Percentiles rank a stretch among this genome's conserved stretches.
phyloP scores from a whole-genome alignment of 2,113 vertebrate genomes.

The Malurus cyaneus region DNA sequence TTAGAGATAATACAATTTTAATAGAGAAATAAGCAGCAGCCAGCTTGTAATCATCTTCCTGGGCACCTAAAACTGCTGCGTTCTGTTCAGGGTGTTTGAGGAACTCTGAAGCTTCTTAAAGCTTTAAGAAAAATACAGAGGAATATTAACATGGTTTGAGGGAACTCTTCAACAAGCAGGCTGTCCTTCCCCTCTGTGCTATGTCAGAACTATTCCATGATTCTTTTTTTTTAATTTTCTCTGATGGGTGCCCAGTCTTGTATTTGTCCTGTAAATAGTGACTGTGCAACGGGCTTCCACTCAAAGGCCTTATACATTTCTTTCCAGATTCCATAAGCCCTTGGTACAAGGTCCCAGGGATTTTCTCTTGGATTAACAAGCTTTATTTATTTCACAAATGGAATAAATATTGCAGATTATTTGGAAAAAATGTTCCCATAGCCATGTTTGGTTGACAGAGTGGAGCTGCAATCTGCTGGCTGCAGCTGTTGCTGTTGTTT shows the following conservation, averaged over 20 bases:
- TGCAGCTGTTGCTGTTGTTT: background rate
- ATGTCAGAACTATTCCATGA: background rate
- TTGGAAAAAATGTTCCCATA: background rate
- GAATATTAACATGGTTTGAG: background rate
- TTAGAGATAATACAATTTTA: background rate
- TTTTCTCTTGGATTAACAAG: slow-evolving; percentile 5
- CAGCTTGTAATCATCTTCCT: background rate
- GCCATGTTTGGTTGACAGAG: background rate
- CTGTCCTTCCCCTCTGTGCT: background rate
- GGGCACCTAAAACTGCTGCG: background rate
- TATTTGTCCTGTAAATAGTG: background rate
- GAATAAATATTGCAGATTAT: background rate
- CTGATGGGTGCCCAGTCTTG: background rate
- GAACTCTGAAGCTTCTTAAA: background rate
- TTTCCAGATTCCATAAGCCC: background rate
- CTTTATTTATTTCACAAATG: background rate
- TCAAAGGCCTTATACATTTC: background rate
- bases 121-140: background rate
- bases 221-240: background rate
- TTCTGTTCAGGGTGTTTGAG: background rate
- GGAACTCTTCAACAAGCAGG: background rate
- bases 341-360: background rate
- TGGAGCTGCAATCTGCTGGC: background rate
- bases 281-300: background rate
- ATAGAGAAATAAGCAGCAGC: background rate